Evolutionary conservation across 2,113 vertebrate species (phyloP), one percentile per base, ranked within the genome.

Genomic region (Bucco capensis): DNA sequence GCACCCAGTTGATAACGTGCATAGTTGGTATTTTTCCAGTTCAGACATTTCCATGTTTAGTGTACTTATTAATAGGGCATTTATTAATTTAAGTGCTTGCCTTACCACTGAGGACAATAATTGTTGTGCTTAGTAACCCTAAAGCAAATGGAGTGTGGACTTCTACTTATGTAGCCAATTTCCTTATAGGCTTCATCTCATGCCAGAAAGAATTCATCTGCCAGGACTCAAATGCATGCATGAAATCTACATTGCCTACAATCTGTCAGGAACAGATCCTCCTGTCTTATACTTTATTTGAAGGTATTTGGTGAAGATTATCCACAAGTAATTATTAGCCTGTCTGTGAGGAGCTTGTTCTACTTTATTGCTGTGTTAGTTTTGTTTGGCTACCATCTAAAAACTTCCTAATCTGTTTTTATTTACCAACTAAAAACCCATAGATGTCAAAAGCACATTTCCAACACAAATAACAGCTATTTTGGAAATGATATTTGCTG

Each of bases 31-130:
- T 86, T 90, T 82, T 85, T 89, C 47, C 79, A 91, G 40, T 85
- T 90, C 83, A 82, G 89, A 83, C 8, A 69, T 85, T 78, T 88
- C 88, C 14, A 7, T 94, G 40, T 96, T 93, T 92, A 91, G 62
- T 79, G 78, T 86, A 79, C 88, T 93, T 67, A 87, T 95, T 95
- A 89, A 92, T 73, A 83, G 92, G 88, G 72, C 73, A 94, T 93
- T 92, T 92, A 90, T 88, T 91, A 85, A 88, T 88, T 86, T 89
- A 94, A 88, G 62, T 80, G 82, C 83, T 92, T 89, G 72, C 57
- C 27, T 73, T 73, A 91, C 74, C 78, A 91, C 65, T 51, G 79
- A 97, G 82, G 38, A 71, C 58, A 95, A 75, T 90, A 93, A 91
- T 37, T 78, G 75, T 80, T 87, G 61, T 38, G 79, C 93, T 88